These are phyloP conservation scores for Limulus polyphemus DNA, from an alignment of 2,888 invertebrate genomes.

Conservation along the genomic window DNA sequence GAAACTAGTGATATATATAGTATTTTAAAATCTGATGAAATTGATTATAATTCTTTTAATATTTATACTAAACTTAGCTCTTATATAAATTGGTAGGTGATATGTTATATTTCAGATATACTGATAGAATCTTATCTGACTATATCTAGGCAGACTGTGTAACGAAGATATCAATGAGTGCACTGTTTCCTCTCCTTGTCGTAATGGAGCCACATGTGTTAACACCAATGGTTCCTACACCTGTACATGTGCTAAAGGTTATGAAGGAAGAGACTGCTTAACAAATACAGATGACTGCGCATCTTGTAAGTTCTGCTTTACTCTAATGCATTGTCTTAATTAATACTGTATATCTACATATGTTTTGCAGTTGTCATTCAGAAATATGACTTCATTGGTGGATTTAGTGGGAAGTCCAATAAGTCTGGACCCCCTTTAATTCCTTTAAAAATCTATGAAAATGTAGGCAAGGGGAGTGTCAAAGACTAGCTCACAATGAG, in stretches of 20 bases:
- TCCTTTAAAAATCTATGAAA: no score
- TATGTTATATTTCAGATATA: no score
- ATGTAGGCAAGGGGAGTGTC: no score
- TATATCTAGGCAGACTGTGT: slow-evolving; percentile 43
- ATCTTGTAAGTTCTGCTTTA: slow-evolving; percentile 50
- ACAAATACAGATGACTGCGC: slow-evolving; percentile 90
- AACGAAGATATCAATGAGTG: slow-evolving; percentile 90
- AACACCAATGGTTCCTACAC: slow-evolving; percentile 81
- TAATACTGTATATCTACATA: background rate
- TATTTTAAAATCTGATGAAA: background rate
- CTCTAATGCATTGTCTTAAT: background rate
- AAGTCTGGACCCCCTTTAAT: no score
- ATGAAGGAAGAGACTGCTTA: slow-evolving; percentile 81
- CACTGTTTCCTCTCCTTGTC: slow-evolving; percentile 60
- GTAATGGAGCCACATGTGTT: slow-evolving; percentile 86
- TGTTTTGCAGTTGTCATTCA: background rate
- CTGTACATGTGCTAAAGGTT: slow-evolving; percentile 90
- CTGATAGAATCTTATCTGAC: no score
- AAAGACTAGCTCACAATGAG: no score
- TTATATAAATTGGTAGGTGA: no score
- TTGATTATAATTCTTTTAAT: background rate
- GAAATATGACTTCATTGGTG: no score
- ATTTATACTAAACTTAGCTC: background rate
- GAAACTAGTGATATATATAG: slow-evolving; percentile 36
- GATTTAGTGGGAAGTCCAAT: no score